Evolutionary conservation across 1,140 invertebrate species (phyloP).

Genomic region (Calycopis cecrops): DNA sequence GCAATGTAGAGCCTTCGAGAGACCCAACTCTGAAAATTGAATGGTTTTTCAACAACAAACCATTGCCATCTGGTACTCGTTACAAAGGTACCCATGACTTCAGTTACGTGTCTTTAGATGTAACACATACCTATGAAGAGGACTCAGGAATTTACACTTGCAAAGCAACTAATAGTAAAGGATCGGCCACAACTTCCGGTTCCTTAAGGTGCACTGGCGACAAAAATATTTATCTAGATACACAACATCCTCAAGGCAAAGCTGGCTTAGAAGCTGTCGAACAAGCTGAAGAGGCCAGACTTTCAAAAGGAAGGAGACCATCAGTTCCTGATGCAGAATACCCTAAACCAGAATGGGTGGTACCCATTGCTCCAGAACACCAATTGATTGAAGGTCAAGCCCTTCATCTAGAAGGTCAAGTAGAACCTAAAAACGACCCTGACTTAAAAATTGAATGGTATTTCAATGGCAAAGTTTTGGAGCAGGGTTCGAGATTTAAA

Average conservation of each 20-base stretch:
- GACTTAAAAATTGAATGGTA: constrained; percentile 96
- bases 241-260: constrained; percentile 92
- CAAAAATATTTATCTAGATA: constrained; percentile 87
- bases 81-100: constrained; percentile 93
- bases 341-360: constrained; percentile 91
- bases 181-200: constrained; percentile 90
- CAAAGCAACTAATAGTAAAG: constrained; percentile 93
- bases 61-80: constrained; percentile 85
- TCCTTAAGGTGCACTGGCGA: constrained; percentile 88
- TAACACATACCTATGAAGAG: constrained; percentile 87
- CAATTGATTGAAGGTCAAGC: constrained; percentile 92
- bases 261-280: constrained; percentile 90
- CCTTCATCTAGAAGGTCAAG: constrained; percentile 93
- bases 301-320: constrained; percentile 80
- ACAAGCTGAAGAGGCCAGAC: constrained; percentile 86
- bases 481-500: constrained; percentile 90
- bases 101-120: constrained; percentile 90
- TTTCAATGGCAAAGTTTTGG: constrained; percentile 91
- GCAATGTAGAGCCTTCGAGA: constrained; percentile 93
- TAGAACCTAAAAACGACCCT: constrained; percentile 97
- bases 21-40: constrained; percentile 96
- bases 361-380: constrained; percentile 87
- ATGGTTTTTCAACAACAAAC: constrained; percentile 92
- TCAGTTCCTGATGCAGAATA: constrained; percentile 83
- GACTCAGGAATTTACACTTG: constrained; percentile 94